A percentile compares a stretch with the other conserved stretches of the same genome.
phyloP scores from a whole-genome alignment of 2,888 invertebrate species.

The Caenorhabditis zanzibari region DNA sequence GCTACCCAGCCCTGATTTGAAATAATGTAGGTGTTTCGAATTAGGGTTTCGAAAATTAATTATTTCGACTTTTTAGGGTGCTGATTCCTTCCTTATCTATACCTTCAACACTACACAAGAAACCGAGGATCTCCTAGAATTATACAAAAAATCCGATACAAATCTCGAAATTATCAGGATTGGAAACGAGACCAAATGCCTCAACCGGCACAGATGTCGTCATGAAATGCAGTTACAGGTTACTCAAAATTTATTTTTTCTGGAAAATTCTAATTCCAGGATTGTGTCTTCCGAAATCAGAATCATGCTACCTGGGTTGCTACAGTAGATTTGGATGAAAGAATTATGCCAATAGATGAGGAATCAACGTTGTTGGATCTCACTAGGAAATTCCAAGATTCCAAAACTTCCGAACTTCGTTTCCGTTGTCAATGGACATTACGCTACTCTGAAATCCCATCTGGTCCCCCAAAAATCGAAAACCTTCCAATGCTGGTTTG shows the following conservation, averaged over 20 bases:
- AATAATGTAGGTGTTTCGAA: too few species aligned
- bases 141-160: slow-evolving; percentile 29
- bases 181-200: slow-evolving; percentile 63
- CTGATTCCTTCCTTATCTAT: slow-evolving; percentile 65
- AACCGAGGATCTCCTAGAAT: slow-evolving; percentile 48
- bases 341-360: slow-evolving; percentile 55
- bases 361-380: slow-evolving; percentile 33
- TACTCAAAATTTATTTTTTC: neutral
- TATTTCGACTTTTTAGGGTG: slow-evolving; percentile 60
- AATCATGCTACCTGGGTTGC: slow-evolving; percentile 53
- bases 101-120: slow-evolving; percentile 19
- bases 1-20: too few species aligned
- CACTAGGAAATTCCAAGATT: slow-evolving; percentile 19
- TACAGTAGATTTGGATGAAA: slow-evolving; percentile 70
- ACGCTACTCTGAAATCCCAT: slow-evolving; percentile 63
- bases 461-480: slow-evolving; percentile 23
- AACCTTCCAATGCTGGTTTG: slow-evolving; percentile 64
- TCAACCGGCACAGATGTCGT: slow-evolving; percentile 69
- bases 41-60: too few species aligned
- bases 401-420: slow-evolving; percentile 58
- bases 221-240: slow-evolving; percentile 74
- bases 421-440: slow-evolving; percentile 72
- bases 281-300: slow-evolving; percentile 63
- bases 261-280: slow-evolving; percentile 36
- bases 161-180: slow-evolving; percentile 49